phyloP scores from a whole-genome alignment of 2,888 invertebrate genomes.

The Leucophenga montana region DNA sequence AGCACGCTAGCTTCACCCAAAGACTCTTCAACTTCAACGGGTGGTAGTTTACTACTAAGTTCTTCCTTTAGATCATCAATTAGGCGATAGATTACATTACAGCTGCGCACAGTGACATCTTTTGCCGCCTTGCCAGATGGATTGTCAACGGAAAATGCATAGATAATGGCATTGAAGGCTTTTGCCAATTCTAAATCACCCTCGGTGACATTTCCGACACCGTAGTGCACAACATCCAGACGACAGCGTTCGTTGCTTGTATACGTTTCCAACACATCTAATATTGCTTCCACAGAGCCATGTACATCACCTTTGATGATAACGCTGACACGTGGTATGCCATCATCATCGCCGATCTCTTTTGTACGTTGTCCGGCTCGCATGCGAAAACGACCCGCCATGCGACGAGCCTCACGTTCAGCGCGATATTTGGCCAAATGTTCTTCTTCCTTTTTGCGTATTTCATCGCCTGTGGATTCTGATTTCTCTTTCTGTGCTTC shows the following conservation, averaged over 20 bases:
- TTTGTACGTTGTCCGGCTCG: constrained; percentile 78
- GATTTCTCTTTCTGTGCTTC: constrained; percentile 79
- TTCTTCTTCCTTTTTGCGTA: constrained; percentile 79
- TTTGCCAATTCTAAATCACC: constrained; percentile 88
- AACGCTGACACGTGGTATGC: constrained; percentile 76
- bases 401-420: constrained; percentile 77
- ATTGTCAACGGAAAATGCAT: constrained; percentile 88
- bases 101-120: constrained; percentile 78
- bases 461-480: constrained; percentile 77
- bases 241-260: constrained; percentile 81
- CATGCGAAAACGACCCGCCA: constrained; percentile 77
- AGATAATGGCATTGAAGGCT: constrained; percentile 85
- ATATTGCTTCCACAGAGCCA: constrained; percentile 95
- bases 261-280: constrained; percentile 92
- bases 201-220: constrained; percentile 89
- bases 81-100: constrained; percentile 94
- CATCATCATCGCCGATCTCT: constrained; percentile 74
- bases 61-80: constrained; percentile 90
- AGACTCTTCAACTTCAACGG: constrained; percentile 82
- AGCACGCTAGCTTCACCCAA: constrained; percentile 89
- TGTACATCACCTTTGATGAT: constrained; percentile 92
- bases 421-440: constrained; percentile 80
- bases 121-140: constrained; percentile 67
- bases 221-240: constrained; percentile 90
- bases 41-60: constrained; percentile 82